phyloP scores from a whole-genome alignment of 1,140 invertebrate genomes.

The Megathymus violae region DNA sequence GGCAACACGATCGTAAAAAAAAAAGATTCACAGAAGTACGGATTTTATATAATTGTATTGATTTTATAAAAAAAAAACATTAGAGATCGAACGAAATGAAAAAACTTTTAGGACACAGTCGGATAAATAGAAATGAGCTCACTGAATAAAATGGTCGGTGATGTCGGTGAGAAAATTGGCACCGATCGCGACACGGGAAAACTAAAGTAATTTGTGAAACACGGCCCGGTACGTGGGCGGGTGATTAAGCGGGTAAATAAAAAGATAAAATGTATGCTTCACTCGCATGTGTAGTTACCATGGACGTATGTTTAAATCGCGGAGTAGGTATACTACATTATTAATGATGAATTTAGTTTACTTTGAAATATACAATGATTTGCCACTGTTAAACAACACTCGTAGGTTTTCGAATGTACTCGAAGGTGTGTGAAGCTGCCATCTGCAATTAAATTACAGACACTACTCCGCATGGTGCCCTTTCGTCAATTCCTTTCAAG shows the following conservation, averaged over 20 bases:
- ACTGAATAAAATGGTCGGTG: constrained; percentile 22
- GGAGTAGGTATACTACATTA: too few relatives aligned
- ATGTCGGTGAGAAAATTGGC: constrained; percentile 32
- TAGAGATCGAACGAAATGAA: background rate
- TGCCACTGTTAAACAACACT: too few relatives aligned
- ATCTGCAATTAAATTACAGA: too few relatives aligned
- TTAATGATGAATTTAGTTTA: too few relatives aligned
- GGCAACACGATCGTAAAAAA: too few relatives aligned
- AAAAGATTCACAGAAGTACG: too few relatives aligned
- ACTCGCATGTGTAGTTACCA: background rate
- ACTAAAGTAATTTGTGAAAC: constrained; percentile 55
- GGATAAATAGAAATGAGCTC: constrained; percentile 19
- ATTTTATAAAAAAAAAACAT: background rate
- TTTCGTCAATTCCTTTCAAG: too few relatives aligned
- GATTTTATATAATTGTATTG: too few relatives aligned
- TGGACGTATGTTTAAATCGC: background rate
- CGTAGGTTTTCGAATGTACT: too few relatives aligned
- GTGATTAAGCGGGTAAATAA: constrained; percentile 43
- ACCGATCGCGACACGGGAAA: constrained; percentile 43
- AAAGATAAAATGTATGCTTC: background rate
- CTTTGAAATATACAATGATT: too few relatives aligned
- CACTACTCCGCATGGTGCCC: too few relatives aligned
- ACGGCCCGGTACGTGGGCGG: constrained; percentile 32
- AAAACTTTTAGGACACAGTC: background rate
- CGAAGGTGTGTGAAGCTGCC: too few relatives aligned